phyloP scores from a whole-genome alignment of 2,888 invertebrate genomes.

The Leptinotarsa rubiginosa region DNA sequence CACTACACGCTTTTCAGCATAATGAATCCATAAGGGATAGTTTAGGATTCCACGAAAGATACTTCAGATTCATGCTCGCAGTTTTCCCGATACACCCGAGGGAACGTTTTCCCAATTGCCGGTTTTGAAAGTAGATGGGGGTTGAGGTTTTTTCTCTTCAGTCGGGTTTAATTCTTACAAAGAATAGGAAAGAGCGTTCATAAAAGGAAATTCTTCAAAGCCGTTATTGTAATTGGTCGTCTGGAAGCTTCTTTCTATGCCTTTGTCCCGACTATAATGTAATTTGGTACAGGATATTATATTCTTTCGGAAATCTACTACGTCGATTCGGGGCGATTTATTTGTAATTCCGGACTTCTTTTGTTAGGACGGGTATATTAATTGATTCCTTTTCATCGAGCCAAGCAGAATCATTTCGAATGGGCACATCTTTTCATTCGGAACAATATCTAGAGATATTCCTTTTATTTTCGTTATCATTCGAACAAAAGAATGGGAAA shows the following conservation, averaged over 20 bases:
- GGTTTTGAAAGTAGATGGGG: slow-evolving; percentile 1
- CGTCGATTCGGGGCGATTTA: slow-evolving; percentile 27
- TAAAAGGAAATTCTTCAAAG: slow-evolving; percentile 33
- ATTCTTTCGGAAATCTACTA: slow-evolving; percentile 35
- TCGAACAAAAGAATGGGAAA: no score
- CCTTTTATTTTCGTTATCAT: background rate
- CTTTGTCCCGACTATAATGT: slow-evolving; percentile 33
- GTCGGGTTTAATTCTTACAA: slow-evolving; percentile 16
- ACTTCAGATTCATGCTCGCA: background rate
- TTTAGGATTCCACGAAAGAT: background rate
- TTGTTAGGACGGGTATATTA: slow-evolving; percentile 3
- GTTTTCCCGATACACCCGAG: background rate
- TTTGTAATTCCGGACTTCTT: slow-evolving; percentile 26
- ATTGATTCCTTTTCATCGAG: background rate
- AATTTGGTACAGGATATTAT: slow-evolving; percentile 40
- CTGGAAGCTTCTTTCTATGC: slow-evolving; percentile 28
- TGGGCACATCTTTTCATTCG: background rate
- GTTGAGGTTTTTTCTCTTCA: slow-evolving; percentile 1
- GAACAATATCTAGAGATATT: background rate
- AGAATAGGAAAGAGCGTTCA: slow-evolving; percentile 13
- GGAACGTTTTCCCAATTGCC: background rate
- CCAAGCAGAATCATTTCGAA: background rate
- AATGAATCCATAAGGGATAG: background rate
- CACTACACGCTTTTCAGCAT: background rate
- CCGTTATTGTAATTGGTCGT: slow-evolving; percentile 37